A percentile compares a stretch with the other conserved stretches of the same genome.
Conservation (phyloP, 2,113 vertebrate species). For the Uropsilus gracilis region DNA sequence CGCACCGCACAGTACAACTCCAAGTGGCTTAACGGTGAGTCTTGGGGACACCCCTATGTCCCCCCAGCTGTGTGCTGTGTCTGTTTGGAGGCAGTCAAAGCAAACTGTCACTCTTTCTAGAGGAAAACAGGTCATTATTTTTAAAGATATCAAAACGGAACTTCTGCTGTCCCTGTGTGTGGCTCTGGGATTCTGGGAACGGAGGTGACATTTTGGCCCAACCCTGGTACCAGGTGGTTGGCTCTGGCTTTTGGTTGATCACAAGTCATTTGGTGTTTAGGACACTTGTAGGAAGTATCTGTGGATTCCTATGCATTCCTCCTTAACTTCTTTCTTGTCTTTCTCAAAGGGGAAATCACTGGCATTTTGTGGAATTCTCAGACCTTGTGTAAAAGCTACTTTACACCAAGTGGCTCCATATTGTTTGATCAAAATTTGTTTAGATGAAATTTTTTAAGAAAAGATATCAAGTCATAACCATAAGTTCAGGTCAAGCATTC, state of each 20-base stretch:
- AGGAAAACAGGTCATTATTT: background rate
- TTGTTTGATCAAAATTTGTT: background rate
- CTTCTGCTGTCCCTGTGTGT: background rate
- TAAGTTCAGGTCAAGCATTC: fast-evolving
- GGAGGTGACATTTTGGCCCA: fast-evolving
- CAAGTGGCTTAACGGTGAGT: constrained; percentile 97
- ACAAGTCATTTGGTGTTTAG: background rate
- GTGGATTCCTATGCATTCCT: background rate
- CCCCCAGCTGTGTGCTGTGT: background rate
- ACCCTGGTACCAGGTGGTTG: fast-evolving
- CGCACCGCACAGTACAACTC: constrained; percentile 99
- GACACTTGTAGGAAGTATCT: background rate
- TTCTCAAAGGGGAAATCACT: background rate
- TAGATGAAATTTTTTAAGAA: background rate
- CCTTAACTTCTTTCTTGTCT: background rate
- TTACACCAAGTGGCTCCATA: background rate
- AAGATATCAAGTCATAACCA: background rate
- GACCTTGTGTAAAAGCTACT: background rate
- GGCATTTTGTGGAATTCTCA: background rate
- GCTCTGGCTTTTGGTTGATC: too few species aligned
- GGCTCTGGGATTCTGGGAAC: background rate
- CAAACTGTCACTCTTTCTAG: background rate
- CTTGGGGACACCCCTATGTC: fast-evolving
- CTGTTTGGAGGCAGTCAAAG: too few species aligned
- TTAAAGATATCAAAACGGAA: background rate